phyloP scores from a whole-genome alignment of 2,888 invertebrate genomes.

The Erebia epiphron region DNA sequence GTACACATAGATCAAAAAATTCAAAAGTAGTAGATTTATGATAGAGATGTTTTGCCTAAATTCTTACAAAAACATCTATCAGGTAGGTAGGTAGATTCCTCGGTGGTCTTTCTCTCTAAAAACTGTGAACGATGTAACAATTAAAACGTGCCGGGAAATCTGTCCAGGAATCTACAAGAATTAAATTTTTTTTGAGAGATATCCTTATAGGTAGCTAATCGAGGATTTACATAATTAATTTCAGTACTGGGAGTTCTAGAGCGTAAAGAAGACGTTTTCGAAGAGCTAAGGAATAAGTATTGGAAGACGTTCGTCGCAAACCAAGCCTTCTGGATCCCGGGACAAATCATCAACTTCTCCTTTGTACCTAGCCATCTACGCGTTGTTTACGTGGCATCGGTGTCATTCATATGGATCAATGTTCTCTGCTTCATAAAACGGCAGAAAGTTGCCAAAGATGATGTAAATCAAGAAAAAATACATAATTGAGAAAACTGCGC shows the following conservation, averaged over 20 bases:
- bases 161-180: too few species aligned
- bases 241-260: constrained; percentile 86
- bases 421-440: constrained; percentile 92
- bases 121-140: too few species aligned
- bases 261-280: constrained; percentile 85
- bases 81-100: too few species aligned
- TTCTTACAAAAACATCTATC: too few species aligned
- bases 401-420: constrained; percentile 92
- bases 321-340: constrained; percentile 93
- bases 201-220: too few species aligned
- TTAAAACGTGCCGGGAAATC: too few species aligned
- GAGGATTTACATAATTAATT: constrained; percentile 18
- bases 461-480: constrained; percentile 12
- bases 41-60: too few species aligned
- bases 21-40: too few species aligned
- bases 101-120: too few species aligned
- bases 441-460: constrained; percentile 56
- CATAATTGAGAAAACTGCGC: neutral
- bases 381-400: constrained; percentile 90
- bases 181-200: too few species aligned
- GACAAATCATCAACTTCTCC: constrained; percentile 90
- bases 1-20: too few species aligned
- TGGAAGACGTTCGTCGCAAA: constrained; percentile 88
- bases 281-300: constrained; percentile 88
- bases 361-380: constrained; percentile 88